These are phyloP conservation scores for Carlito syrichta DNA, from an alignment of 2,113 vertebrate genomes.

Conservation along the genomic window DNA sequence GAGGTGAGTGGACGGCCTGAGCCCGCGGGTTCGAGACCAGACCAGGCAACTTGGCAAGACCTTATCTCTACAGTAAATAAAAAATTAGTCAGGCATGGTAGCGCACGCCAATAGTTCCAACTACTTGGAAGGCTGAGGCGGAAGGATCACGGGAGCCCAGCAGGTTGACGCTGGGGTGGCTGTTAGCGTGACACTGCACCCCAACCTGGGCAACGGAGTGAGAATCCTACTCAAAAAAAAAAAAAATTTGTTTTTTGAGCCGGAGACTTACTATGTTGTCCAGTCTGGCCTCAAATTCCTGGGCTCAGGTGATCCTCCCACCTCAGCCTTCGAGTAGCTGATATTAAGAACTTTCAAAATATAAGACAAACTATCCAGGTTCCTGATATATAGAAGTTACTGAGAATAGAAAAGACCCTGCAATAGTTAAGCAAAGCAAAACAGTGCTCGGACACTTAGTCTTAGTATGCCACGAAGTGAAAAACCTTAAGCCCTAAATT, in stretches of 20 bases:
- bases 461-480: not conserved
- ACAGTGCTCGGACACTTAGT: not conserved
- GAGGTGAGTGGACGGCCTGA: too few species aligned
- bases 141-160: too few species aligned
- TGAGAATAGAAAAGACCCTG: not conserved
- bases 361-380: not conserved
- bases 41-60: too few species aligned
- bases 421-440: not conserved
- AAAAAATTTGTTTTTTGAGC: not conserved
- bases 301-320: not conserved
- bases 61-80: too few species aligned
- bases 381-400: not conserved
- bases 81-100: too few species aligned
- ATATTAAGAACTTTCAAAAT: not conserved
- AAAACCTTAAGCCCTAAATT: not conserved
- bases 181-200: too few species aligned
- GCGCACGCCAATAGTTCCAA: too few species aligned
- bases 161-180: too few species aligned
- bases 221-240: too few species aligned
- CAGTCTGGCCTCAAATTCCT: not conserved
- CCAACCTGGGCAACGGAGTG: too few species aligned
- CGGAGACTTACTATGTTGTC: not conserved
- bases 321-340: not conserved
- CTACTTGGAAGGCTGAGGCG: too few species aligned
- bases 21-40: too few species aligned